These are phyloP conservation scores for Hippoglossus stenolepis DNA, from an alignment of 2,113 vertebrate species.

Conservation along the genomic window DNA sequence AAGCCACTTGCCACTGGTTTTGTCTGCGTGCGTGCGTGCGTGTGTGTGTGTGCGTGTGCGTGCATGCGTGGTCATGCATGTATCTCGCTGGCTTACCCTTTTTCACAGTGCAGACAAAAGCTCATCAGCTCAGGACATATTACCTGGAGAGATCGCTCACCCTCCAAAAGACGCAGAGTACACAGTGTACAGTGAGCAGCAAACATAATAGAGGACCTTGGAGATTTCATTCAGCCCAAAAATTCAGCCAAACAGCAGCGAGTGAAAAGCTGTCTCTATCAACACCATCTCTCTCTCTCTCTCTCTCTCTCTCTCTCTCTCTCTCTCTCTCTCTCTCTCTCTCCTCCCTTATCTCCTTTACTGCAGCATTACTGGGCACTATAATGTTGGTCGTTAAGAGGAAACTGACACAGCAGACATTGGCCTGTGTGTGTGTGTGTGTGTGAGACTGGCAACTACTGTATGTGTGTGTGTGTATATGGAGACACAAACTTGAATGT, in stretches of 20 bases:
- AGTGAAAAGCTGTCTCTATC: slow-evolving; percentile 45
- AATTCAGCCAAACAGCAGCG: too few species aligned
- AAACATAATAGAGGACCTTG: slow-evolving; percentile 65
- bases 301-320: slow-evolving; percentile 9
- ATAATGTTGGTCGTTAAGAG: slow-evolving; percentile 17
- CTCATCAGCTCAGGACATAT: slow-evolving; percentile 41
- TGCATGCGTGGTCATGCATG: slow-evolving; percentile 10
- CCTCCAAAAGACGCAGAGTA: slow-evolving; percentile 43
- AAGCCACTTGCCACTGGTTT: slow-evolving; percentile 10
- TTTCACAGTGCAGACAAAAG: slow-evolving; percentile 59
- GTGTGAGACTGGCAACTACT: neutral
- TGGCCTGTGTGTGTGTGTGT: neutral
- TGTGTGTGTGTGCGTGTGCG: neutral
- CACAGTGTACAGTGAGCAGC: slow-evolving; percentile 41
- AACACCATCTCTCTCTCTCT: slow-evolving; percentile 8
- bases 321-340: slow-evolving; percentile 20
- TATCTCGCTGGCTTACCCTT: slow-evolving; percentile 46
- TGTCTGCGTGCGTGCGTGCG: neutral
- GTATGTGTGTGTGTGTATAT: slow-evolving; percentile 4
- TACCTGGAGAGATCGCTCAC: slow-evolving; percentile 41
- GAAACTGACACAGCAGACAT: slow-evolving; percentile 36
- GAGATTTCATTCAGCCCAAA: slow-evolving; percentile 54
- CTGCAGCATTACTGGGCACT: slow-evolving; percentile 41
- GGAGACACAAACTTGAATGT: slow-evolving; percentile 9
- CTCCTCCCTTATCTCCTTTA: slow-evolving; percentile 24